phyloP scores from a whole-genome alignment of 2,888 invertebrate genomes.

The Gerris lacustris region DNA sequence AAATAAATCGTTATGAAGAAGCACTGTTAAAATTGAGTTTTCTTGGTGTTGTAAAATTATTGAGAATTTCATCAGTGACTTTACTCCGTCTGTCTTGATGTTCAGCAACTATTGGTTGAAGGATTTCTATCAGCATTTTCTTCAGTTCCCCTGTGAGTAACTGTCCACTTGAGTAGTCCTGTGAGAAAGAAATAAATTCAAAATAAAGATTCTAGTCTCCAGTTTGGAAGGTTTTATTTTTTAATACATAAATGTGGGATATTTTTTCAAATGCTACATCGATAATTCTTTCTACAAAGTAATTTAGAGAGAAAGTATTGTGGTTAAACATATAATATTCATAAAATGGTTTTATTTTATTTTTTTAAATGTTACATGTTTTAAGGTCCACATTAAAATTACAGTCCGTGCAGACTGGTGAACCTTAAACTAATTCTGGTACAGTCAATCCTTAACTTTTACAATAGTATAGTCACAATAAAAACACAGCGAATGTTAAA shows the following conservation, averaged over 20 bases:
- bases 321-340: too few species aligned
- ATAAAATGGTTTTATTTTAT: too few species aligned
- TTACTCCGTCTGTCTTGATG: constrained; percentile 69
- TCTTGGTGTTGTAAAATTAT: constrained; percentile 72
- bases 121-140: constrained; percentile 67
- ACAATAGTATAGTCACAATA: too few species aligned
- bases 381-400: too few species aligned
- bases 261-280: background rate
- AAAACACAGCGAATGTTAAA: too few species aligned
- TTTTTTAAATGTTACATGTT: too few species aligned
- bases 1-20: too few species aligned
- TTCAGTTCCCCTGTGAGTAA: constrained; percentile 92
- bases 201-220: background rate
- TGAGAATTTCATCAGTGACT: constrained; percentile 74
- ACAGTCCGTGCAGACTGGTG: too few species aligned
- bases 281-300: background rate
- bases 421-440: too few species aligned
- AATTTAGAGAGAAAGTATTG: too few species aligned
- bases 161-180: constrained; percentile 74
- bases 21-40: constrained; percentile 47
- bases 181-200: constrained; percentile 28
- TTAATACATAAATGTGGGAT: background rate
- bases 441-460: too few species aligned
- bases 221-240: background rate
- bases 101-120: constrained; percentile 63